Conservation (phyloP, 1,140 invertebrate genomes). For the Danaus melanippus region DNA sequence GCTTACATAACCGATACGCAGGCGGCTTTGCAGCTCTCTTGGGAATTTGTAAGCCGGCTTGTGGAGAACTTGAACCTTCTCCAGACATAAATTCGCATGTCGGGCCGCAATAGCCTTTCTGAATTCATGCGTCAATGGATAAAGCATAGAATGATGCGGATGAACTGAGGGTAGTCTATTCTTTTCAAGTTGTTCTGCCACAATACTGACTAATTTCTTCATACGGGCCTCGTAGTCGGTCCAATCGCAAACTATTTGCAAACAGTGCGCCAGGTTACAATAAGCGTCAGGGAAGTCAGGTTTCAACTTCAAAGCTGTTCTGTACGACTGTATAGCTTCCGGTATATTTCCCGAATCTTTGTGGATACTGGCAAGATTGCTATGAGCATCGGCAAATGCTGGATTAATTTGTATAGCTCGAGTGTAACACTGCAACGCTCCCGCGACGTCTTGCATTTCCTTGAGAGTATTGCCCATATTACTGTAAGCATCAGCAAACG, state of each 20-base stretch:
- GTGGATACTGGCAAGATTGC: conserved; percentile 99
- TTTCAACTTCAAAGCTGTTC: conserved; percentile 97
- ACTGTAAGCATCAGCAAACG: conserved; percentile 96
- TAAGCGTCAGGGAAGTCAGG: conserved; percentile 99
- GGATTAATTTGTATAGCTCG: conserved; percentile 99
- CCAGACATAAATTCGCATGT: conserved; percentile 97
- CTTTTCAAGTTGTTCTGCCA: conserved; percentile 97
- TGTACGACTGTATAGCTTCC: conserved; percentile 97
- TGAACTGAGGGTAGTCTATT: conserved; percentile 98
- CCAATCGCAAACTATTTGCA: conserved; percentile 99
- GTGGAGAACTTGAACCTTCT: conserved; percentile 96
- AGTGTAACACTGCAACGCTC: conserved; percentile 97
- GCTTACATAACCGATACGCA: conserved; percentile 98
- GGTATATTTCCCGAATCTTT: conserved; percentile 99
- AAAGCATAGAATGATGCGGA: conserved; percentile 99
- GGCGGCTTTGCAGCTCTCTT: conserved; percentile 77
- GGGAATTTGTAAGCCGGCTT: conserved; percentile 91
- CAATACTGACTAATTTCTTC: conserved; percentile 97
- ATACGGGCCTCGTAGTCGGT: conserved; percentile 96
- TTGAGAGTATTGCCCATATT: conserved; percentile 99
- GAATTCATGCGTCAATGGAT: conserved; percentile 96
- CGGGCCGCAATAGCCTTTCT: conserved; percentile 96
- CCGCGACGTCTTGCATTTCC: conserved; percentile 98
- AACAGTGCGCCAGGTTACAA: conserved; percentile 98
- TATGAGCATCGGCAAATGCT: conserved; percentile 98